Evolutionary conservation across 2,113 vertebrate genomes (phyloP).

Genomic region (Tetraodon nigroviridis): DNA sequence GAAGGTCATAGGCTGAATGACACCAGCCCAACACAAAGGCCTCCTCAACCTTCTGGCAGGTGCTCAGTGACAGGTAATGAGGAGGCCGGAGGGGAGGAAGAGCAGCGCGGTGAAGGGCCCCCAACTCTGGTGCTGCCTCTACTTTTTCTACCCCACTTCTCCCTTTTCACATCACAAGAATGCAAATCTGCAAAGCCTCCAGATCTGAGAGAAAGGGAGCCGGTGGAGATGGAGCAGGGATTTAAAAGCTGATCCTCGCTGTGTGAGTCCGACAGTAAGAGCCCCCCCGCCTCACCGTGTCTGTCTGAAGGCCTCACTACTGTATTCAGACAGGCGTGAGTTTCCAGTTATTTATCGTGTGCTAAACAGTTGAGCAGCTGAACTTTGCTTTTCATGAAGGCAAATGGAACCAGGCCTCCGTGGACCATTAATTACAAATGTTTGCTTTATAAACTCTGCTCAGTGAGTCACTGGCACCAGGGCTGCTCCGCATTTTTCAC

Average conservation of each 20-base stretch:
- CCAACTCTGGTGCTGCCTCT: slow-evolving; percentile 28
- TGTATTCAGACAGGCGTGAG: slow-evolving; percentile 13
- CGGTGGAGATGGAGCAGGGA: slow-evolving; percentile 54
- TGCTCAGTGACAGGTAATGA: slow-evolving; percentile 49
- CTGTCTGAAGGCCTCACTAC: slow-evolving; percentile 20
- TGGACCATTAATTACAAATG: slow-evolving; percentile 82
- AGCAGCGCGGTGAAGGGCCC: slow-evolving; percentile 20
- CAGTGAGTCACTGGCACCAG: slow-evolving; percentile 57
- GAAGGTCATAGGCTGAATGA: slow-evolving; percentile 31
- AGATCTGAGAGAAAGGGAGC: slow-evolving; percentile 57
- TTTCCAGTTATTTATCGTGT: slow-evolving; percentile 12
- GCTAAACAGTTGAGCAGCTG: slow-evolving; percentile 36
- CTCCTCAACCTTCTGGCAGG: not conserved
- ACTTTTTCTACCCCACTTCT: slow-evolving; percentile 51
- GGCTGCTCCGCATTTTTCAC: slow-evolving; percentile 51
- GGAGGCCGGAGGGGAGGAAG: slow-evolving; percentile 33
- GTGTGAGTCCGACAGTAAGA: slow-evolving; percentile 59
- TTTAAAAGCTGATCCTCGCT: slow-evolving; percentile 68
- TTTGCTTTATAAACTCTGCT: slow-evolving; percentile 78
- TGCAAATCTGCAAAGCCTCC: slow-evolving; percentile 63
- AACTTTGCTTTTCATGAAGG: slow-evolving; percentile 45
- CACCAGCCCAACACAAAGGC: slow-evolving; percentile 33
- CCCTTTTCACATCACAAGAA: slow-evolving; percentile 63
- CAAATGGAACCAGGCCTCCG: slow-evolving; percentile 48
- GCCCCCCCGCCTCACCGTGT: slow-evolving; percentile 21